Conservation (phyloP, 2,888 invertebrate genomes). For the Nymphalis polychloros region DNA sequence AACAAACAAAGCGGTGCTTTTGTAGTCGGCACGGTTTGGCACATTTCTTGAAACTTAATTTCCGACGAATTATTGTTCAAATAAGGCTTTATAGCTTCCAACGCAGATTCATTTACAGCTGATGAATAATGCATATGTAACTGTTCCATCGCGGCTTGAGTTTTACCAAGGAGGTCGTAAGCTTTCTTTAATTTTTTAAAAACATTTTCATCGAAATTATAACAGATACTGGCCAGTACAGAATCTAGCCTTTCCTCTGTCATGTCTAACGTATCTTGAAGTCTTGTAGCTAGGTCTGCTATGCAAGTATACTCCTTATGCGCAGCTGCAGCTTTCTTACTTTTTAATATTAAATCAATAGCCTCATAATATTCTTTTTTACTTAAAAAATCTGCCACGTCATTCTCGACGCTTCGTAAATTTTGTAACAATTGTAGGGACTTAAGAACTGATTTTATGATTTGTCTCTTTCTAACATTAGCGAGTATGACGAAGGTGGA, state of each 20-base stretch:
- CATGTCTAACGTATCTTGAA: conserved; percentile 94
- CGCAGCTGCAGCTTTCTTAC: conserved; percentile 91
- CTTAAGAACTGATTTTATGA: conserved; percentile 89
- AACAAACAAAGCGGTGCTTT: conserved; percentile 85
- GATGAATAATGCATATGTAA: conserved; percentile 97
- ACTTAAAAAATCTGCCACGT: conserved; percentile 89
- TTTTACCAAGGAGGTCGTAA: conserved; percentile 94
- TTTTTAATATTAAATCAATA: conserved; percentile 93
- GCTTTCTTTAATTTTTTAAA: conserved; percentile 94
- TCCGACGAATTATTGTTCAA: conserved; percentile 56
- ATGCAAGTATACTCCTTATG: conserved; percentile 96
- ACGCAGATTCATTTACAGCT: conserved; percentile 91
- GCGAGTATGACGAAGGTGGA: conserved; percentile 94
- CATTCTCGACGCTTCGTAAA: conserved; percentile 90
- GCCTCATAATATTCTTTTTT: conserved; percentile 94
- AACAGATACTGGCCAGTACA: conserved; percentile 89
- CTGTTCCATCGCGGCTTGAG: conserved; percentile 96
- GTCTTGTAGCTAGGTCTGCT: conserved; percentile 90
- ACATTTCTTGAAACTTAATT: conserved; percentile 89
- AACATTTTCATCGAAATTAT: conserved; percentile 88
- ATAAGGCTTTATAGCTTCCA: conserved; percentile 81
- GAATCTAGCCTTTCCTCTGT: conserved; percentile 95
- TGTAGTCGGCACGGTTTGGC: conserved; percentile 78
- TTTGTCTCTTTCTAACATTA: conserved; percentile 93
- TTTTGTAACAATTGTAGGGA: conserved; percentile 82